phyloP scores from a whole-genome alignment of 1,140 invertebrate species.

The Vollenhovia emeryi region DNA sequence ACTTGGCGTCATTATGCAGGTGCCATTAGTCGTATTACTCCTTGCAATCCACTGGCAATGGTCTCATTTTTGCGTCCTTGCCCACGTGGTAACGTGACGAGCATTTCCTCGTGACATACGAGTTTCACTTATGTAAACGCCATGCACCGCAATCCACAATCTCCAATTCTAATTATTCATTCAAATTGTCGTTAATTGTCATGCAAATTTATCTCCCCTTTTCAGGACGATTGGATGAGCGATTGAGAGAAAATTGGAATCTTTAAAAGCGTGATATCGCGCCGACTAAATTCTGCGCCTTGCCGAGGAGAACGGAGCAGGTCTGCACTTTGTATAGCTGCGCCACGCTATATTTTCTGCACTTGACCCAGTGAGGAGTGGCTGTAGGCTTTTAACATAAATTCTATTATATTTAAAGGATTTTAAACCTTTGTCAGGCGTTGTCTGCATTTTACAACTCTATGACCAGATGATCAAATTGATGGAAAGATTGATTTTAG shows the following conservation, averaged over 20 bases:
- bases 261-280: too few species aligned
- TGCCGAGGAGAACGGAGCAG: not conserved
- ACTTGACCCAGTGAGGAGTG: too few species aligned
- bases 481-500: too few species aligned
- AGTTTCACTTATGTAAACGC: constrained; percentile 16
- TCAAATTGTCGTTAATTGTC: not conserved
- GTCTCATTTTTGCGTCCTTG: constrained; percentile 38
- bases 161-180: not conserved
- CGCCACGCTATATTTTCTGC: too few species aligned
- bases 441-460: too few species aligned
- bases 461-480: too few species aligned
- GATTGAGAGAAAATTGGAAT: not conserved
- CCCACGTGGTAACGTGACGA: not conserved
- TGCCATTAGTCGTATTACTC: not conserved
- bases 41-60: not conserved
- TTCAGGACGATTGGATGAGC: not conserved
- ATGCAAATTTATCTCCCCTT: not conserved
- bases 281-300: not conserved
- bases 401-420: too few species aligned
- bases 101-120: not conserved
- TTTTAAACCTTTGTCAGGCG: too few species aligned
- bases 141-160: not conserved
- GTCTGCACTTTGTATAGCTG: not conserved
- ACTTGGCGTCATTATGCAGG: not conserved
- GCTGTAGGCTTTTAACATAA: too few species aligned